Evolutionary conservation across 2,113 vertebrate species (phyloP), one percentile per base, ranked within the genome.

Genomic region (Amphiprion percula): DNA sequence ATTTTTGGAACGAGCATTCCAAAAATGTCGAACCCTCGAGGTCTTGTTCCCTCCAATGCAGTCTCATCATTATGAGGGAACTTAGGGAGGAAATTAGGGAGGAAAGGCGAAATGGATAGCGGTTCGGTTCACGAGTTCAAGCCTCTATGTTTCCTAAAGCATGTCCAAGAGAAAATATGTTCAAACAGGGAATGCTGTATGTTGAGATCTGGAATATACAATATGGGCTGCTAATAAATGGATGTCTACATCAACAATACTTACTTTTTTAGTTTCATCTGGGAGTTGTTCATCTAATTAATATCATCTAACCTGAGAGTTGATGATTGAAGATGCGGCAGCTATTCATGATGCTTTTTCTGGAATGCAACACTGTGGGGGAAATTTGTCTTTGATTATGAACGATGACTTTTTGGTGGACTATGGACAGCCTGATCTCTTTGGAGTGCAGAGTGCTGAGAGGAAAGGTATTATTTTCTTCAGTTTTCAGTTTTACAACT

Each of bases 101-200:
- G 89, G 85, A 83, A 69, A 78, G 61, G 50, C 58, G 10, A 63
- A 87, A 84, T 79, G 67, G 41, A 83, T 77, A 24, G 70, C 56
- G 28, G 26, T 19, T 4, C 17, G 78, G 83, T 83, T 91, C 86
- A 91, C 19, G 28, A 83, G 83, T 86, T 90, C 88, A 93, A 76
- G 33, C 54, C 23, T 83, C 61, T 74, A 49, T 0, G 37, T 69
- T 87, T 84, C 30, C 56, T 44, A 11, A 37, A 60, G 41, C 53
- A 12, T 7, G 4, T 56, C 47, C 17, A 49, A 63, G 54, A 73
- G 44, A 63, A 41, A 44, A 49, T n/a, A 0, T 24, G 28, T 14
- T 19, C 0, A 54, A 23, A 56, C n/a, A n/a, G 4, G 5, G 23
- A 23, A 50, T 53, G 14, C 26, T 69, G 16, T 30, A 15, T 15